Percentiles rank a stretch among this genome's conserved stretches.
Evolutionary conservation across 2,113 vertebrate species (phyloP).

Genomic region (Dendropsophus ebraccatus): DNA sequence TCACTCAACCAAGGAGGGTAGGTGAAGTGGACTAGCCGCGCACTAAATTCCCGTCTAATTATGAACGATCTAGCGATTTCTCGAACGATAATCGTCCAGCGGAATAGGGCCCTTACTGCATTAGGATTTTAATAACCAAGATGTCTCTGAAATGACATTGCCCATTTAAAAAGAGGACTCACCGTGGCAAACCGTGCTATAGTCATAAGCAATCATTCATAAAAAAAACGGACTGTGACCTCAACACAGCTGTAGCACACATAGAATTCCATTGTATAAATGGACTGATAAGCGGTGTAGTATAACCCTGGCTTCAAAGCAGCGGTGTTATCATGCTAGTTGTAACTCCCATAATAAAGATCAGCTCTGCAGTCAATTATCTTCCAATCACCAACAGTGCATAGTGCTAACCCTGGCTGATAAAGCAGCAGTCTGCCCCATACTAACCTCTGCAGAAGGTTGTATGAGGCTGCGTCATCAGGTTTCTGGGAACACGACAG

Average conservation of each 20-base stretch:
- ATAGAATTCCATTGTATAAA: background rate
- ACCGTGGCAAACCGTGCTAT: background rate
- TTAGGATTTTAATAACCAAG: background rate
- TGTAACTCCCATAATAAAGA: constrained; percentile 34
- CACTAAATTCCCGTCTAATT: no score
- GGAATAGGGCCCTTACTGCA: no score
- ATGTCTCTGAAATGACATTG: background rate
- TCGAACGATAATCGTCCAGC: no score
- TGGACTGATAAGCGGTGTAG: constrained; percentile 15
- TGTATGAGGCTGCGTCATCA: constrained; percentile 7
- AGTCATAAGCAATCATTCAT: constrained; percentile 7
- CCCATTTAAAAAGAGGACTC: background rate
- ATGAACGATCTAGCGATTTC: no score
- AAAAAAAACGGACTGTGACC: constrained; percentile 36
- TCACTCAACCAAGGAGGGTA: no score
- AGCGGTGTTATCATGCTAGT: background rate
- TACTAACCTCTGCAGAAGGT: constrained; percentile 9
- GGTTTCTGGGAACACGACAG: constrained; percentile 20
- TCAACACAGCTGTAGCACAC: background rate
- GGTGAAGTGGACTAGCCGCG: no score
- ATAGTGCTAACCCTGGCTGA: background rate
- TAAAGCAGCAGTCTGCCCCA: constrained; percentile 14
- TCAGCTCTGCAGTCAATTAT: constrained; percentile 44
- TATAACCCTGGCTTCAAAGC: constrained; percentile 12
- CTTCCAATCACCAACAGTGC: constrained; percentile 28